These are phyloP conservation scores for Platalea minor DNA, from an alignment of 2,797 vertebrate species.

Conservation along the genomic window DNA sequence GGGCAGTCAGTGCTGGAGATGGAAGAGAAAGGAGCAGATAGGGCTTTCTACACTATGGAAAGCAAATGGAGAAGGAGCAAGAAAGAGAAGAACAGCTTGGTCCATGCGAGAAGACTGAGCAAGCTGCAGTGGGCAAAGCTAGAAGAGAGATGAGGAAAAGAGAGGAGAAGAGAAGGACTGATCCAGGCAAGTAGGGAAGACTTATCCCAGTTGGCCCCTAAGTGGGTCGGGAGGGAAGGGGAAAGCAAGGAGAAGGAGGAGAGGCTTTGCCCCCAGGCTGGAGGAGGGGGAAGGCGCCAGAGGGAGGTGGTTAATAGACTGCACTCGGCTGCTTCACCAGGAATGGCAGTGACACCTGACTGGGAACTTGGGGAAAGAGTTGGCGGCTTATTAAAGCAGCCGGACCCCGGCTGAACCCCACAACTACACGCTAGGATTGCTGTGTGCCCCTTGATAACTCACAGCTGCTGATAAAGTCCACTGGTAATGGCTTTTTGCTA, in stretches of 20 bases:
- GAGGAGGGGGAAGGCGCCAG: not conserved
- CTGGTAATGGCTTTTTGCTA: constrained; percentile 95
- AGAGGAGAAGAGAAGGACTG: not conserved
- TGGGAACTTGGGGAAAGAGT: constrained; percentile 75
- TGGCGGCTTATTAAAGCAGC: constrained; percentile 77
- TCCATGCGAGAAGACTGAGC: not conserved
- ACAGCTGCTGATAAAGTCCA: constrained; percentile 90
- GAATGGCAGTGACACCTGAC: constrained; percentile 75
- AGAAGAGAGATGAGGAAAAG: not conserved
- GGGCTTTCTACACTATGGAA: not conserved
- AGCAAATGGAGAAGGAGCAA: not conserved
- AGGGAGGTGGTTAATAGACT: constrained; percentile 32
- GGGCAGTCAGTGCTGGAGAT: rapidly evolving
- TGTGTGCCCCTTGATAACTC: constrained; percentile 86
- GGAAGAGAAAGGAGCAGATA: not conserved
- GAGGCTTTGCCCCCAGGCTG: not conserved
- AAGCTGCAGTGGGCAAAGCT: not conserved
- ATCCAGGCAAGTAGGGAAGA: not conserved
- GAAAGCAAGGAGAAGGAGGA: not conserved
- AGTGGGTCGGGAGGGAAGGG: not conserved
- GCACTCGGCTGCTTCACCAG: constrained; percentile 63
- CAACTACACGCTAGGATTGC: constrained; percentile 80
- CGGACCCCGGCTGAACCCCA: constrained; percentile 69
- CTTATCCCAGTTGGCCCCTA: not conserved
- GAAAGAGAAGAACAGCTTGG: not conserved